Evolutionary conservation across 1,140 invertebrate species (phyloP).

Genomic region (Laodelphax striatellus): DNA sequence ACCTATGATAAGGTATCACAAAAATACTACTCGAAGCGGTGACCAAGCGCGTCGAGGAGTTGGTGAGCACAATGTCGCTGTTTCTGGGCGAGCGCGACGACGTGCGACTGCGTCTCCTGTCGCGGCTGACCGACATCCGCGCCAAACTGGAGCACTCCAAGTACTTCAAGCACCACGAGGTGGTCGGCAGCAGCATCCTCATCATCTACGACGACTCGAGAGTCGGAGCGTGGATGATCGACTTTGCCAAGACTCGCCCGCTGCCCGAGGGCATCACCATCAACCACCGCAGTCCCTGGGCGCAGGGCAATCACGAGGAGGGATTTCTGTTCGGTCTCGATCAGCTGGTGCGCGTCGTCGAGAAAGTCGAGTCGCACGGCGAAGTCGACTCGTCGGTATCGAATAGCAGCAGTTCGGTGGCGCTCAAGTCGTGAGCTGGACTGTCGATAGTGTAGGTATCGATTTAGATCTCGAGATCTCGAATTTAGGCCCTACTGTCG

Average conservation of each 20-base stretch:
- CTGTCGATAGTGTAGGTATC: not conserved
- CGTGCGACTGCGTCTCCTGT: conserved; percentile 54
- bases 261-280: conserved; percentile 58
- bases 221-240: conserved; percentile 88
- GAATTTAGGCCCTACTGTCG: no score
- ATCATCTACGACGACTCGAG: conserved; percentile 82
- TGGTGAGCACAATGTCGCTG: conserved; percentile 61
- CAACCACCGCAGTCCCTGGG: conserved; percentile 67
- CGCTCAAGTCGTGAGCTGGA: not conserved
- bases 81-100: conserved; percentile 60
- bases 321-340: conserved; percentile 85
- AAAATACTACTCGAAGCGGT: no score
- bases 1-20: no score
- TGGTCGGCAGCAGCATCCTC: conserved; percentile 86
- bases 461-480: no score
- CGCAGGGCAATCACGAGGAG: conserved; percentile 88
- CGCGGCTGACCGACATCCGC: conserved; percentile 64
- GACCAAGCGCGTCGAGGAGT: conserved; percentile 68
- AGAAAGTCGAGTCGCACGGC: not conserved
- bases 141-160: conserved; percentile 67
- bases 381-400: not conserved
- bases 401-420: not conserved
- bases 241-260: conserved; percentile 83
- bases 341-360: conserved; percentile 47
- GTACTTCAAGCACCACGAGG: conserved; percentile 82